Evolutionary conservation across 2,888 invertebrate genomes (phyloP).

Genomic region (Phoenoteleia sp.): DNA sequence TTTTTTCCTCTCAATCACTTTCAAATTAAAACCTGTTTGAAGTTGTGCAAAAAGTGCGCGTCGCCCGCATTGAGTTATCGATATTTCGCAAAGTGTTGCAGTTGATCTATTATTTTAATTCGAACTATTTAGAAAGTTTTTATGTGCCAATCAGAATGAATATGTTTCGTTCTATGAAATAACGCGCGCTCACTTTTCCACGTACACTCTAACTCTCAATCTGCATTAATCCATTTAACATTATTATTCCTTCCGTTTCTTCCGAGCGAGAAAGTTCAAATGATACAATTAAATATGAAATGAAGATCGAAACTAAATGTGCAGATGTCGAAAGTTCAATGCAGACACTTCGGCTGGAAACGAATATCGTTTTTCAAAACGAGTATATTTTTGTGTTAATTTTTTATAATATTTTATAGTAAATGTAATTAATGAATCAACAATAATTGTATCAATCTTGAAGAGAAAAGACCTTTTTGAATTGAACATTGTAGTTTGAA

Average conservation of each 20-base stretch:
- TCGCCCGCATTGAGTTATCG: slow-evolving; percentile 2
- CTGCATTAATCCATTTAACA: slow-evolving; percentile 31
- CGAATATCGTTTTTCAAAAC: slow-evolving; percentile 25
- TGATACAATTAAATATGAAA: slow-evolving; percentile 56
- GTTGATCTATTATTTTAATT: slow-evolving; percentile 13
- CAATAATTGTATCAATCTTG: too few species aligned
- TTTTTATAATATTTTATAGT: neutral
- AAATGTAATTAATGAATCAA: slow-evolving; percentile 4
- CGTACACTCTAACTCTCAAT: slow-evolving; percentile 15
- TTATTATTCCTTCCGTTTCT: slow-evolving; percentile 49
- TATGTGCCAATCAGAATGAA: neutral
- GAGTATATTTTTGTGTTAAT: neutral
- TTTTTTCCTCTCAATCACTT: too few species aligned
- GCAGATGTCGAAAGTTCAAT: slow-evolving; percentile 22
- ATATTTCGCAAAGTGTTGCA: neutral
- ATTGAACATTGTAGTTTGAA: too few species aligned
- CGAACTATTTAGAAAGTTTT: slow-evolving; percentile 42
- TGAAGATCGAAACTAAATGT: slow-evolving; percentile 37
- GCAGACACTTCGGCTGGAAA: neutral
- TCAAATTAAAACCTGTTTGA: neutral
- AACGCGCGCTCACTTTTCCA: slow-evolving; percentile 24
- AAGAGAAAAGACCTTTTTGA: too few species aligned
- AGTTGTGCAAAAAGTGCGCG: too few species aligned
- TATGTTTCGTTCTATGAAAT: slow-evolving; percentile 47
- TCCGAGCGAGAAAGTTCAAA: slow-evolving; percentile 52